A percentile compares a stretch with the other conserved stretches of the same genome.
Evolutionary conservation across 2,888 invertebrate species (phyloP).

Genomic region (Patella depressa): DNA sequence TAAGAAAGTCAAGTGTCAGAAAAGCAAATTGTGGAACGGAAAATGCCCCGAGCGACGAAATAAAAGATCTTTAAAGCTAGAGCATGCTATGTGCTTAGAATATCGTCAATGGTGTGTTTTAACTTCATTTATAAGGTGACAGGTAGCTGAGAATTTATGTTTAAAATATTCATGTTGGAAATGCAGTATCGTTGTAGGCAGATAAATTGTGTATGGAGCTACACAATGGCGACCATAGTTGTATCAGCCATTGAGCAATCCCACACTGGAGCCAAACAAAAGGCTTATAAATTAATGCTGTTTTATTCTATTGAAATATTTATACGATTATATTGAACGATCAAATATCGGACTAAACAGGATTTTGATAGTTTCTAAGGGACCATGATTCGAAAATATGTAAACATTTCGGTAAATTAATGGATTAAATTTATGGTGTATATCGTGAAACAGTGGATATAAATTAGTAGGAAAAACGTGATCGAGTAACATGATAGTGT

Average conservation of each 20-base stretch:
- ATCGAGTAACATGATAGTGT: too few species aligned
- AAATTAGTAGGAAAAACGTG: too few species aligned
- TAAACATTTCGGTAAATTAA: too few species aligned
- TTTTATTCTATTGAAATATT: too few species aligned
- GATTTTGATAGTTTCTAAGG: too few species aligned
- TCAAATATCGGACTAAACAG: too few species aligned
- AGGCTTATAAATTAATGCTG: too few species aligned
- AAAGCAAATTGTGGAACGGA: background rate
- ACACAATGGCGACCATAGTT: background rate
- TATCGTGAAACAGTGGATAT: too few species aligned
- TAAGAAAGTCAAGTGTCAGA: slow-evolving; percentile 6
- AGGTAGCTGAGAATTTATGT: slow-evolving; percentile 9
- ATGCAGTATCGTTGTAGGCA: slow-evolving; percentile 7
- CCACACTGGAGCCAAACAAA: too few species aligned
- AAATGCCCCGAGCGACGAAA: slow-evolving; percentile 1
- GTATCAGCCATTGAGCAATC: background rate
- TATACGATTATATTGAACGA: too few species aligned
- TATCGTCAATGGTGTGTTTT: background rate
- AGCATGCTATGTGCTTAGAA: slow-evolving; percentile 12
- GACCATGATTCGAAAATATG: too few species aligned
- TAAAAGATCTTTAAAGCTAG: background rate
- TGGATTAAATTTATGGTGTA: too few species aligned
- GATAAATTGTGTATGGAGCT: background rate
- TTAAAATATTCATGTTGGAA: slow-evolving; percentile 7
- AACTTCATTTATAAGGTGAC: background rate